Evolutionary conservation across 2,888 invertebrate genomes (phyloP).

Genomic region (Cheilosia scutellata): DNA sequence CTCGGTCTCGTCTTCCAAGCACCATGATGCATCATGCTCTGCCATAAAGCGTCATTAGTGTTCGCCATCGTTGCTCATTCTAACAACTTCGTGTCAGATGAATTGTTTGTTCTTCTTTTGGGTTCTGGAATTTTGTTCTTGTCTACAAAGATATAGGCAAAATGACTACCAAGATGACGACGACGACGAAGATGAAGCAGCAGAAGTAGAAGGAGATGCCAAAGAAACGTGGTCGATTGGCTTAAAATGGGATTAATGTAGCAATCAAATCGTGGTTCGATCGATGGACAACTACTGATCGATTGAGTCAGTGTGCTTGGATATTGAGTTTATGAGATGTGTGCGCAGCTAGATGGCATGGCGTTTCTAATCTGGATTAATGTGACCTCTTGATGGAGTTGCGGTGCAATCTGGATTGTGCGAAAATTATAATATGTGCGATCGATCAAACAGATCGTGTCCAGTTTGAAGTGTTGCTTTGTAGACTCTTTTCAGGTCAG

Average conservation of each 20-base stretch:
- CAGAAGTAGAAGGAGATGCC: not conserved
- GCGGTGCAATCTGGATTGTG: constrained; percentile 15
- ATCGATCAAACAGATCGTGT: no score
- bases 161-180: not conserved
- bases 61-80: constrained; percentile 67
- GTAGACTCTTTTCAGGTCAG: no score
- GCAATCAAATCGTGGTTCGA: constrained; percentile 41
- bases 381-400: constrained; percentile 52
- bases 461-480: no score
- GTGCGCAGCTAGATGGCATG: constrained; percentile 7
- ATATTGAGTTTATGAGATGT: constrained; percentile 44
- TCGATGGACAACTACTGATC: constrained; percentile 28
- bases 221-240: constrained; percentile 1
- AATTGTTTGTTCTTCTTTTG: constrained; percentile 29
- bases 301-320: constrained; percentile 15
- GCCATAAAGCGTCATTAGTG: constrained; percentile 69
- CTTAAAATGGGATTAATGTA: constrained; percentile 33
- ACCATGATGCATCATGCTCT: constrained; percentile 59
- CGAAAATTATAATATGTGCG: constrained; percentile 9
- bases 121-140: constrained; percentile 21
- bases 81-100: constrained; percentile 65
- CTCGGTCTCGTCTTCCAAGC: not conserved
- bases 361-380: constrained; percentile 34
- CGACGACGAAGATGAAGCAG: not conserved
- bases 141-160: not conserved